These are phyloP conservation scores for Synaphobranchus kaupii DNA, from an alignment of 2,797 vertebrate species.

Conservation along the genomic window DNA sequence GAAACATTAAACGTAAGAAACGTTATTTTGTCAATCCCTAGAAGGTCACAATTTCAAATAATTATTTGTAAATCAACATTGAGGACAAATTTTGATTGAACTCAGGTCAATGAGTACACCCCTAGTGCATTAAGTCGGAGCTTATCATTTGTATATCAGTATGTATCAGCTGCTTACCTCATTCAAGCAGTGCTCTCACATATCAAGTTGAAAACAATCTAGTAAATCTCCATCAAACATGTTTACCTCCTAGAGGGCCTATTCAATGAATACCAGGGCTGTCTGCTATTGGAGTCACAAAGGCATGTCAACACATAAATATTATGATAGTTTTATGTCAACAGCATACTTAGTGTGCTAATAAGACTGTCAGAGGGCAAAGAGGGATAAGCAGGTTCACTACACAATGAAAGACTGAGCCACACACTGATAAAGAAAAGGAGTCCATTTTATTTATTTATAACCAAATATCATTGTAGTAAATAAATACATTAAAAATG, in stretches of 20 bases:
- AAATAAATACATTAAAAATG: too few species aligned
- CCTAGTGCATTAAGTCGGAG: background rate
- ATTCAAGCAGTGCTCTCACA: background rate
- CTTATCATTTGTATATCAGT: background rate
- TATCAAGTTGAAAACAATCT: slow-evolving; percentile 18
- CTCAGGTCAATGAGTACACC: background rate
- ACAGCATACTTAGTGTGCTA: too few species aligned
- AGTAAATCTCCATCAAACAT: slow-evolving; percentile 25
- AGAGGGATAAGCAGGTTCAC: too few species aligned
- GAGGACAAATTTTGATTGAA: too few species aligned
- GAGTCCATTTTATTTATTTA: too few species aligned
- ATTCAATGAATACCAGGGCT: slow-evolving; percentile 40
- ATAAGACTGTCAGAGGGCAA: too few species aligned
- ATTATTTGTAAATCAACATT: background rate
- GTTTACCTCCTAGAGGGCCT: slow-evolving; percentile 35
- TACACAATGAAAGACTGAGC: too few species aligned
- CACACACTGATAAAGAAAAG: too few species aligned
- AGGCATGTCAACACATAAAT: slow-evolving; percentile 53
- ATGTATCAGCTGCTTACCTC: background rate
- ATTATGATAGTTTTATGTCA: slow-evolving; percentile 42
- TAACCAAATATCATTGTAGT: too few species aligned
- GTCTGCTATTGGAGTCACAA: slow-evolving; percentile 42
- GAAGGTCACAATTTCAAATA: background rate
- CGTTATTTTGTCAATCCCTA: background rate
- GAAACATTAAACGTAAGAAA: background rate